phyloP scores from a whole-genome alignment of 2,797 vertebrate genomes.

The Pachyuromys duprasi region DNA sequence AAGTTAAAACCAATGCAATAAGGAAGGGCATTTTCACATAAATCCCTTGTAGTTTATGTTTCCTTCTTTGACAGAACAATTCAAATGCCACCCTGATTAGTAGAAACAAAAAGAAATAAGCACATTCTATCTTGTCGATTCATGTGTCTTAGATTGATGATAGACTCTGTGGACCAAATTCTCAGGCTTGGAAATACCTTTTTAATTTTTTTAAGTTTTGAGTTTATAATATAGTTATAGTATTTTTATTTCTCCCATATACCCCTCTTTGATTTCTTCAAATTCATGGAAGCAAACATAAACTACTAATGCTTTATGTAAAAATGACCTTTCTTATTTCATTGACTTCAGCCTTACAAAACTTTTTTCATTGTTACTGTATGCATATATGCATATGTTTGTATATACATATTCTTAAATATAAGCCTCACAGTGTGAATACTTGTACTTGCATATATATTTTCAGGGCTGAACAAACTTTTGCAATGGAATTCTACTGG shows the following conservation, averaged over 20 bases:
- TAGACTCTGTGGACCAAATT: neutral
- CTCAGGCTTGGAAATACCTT: neutral
- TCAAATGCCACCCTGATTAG: neutral
- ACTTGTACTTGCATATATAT: neutral
- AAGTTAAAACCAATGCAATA: neutral
- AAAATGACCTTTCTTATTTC: neutral
- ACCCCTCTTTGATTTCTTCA: neutral
- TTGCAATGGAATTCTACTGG: neutral
- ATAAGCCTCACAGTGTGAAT: neutral
- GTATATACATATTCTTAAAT: neutral
- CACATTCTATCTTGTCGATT: neutral
- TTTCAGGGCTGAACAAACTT: neutral
- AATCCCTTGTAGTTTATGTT: neutral
- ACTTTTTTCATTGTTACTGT: neutral
- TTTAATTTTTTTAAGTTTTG: neutral
- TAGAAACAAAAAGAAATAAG: neutral
- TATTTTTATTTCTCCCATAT: fast-evolving
- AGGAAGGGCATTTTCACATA: neutral
- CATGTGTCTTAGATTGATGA: neutral
- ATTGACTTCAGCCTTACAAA: neutral
- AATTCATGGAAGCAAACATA: neutral
- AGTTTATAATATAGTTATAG: neutral
- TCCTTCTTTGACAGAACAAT: conserved; percentile 23
- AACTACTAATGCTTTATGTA: neutral
- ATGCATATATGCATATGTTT: neutral